Evolutionary conservation across 2,888 invertebrate species (phyloP).

Genomic region (Lepetodrilus schrolli): DNA sequence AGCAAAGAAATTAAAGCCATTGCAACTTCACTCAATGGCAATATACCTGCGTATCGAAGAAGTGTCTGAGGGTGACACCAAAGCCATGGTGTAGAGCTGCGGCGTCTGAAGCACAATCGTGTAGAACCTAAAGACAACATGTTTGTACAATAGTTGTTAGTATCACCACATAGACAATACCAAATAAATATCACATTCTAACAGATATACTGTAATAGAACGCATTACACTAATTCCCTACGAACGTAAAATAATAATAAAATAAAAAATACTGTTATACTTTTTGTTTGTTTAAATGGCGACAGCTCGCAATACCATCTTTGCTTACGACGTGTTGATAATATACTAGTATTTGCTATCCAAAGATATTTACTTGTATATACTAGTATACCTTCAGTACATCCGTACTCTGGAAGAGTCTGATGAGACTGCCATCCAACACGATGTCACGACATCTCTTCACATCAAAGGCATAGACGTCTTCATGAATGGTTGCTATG

Average conservation of each 20-base stretch:
- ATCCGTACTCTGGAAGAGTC: slow-evolving; percentile 54
- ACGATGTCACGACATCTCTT: slow-evolving; percentile 48
- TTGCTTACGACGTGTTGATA: neutral
- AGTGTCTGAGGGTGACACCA: slow-evolving; percentile 47
- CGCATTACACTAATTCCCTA: too few species aligned
- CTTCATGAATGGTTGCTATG: slow-evolving; percentile 48
- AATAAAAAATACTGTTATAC: too few species aligned
- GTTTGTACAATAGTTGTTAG: too few species aligned
- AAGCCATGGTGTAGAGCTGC: slow-evolving; percentile 46
- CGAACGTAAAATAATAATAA: too few species aligned
- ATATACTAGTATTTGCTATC: neutral
- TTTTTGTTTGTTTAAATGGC: too few species aligned
- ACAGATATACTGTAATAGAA: too few species aligned
- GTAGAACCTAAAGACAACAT: slow-evolving; percentile 53
- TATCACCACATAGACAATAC: too few species aligned
- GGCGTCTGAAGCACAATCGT: slow-evolving; percentile 46
- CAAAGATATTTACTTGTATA: too few species aligned
- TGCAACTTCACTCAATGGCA: neutral
- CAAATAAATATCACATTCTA: too few species aligned
- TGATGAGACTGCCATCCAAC: slow-evolving; percentile 48
- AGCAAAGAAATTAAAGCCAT: too few species aligned
- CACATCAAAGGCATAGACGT: slow-evolving; percentile 54
- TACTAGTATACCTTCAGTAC: slow-evolving; percentile 57
- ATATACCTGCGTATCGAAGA: slow-evolving; percentile 59
- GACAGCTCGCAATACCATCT: too few species aligned